phyloP scores from a whole-genome alignment of 2,113 vertebrate genomes.

The Boulengeromyrus knoepffleri region DNA sequence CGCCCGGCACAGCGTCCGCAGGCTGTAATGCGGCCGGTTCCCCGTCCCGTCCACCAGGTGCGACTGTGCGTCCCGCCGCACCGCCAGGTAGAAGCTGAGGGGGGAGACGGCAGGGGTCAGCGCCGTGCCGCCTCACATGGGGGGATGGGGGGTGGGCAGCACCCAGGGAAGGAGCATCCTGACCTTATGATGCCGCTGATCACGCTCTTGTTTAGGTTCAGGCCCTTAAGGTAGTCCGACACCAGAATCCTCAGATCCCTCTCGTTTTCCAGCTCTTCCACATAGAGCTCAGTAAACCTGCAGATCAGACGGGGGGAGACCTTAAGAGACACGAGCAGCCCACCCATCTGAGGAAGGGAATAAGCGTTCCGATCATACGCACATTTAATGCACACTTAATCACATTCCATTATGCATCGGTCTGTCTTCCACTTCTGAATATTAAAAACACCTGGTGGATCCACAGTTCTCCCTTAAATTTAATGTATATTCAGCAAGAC shows the following conservation, averaged over 20 bases:
- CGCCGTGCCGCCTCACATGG: background rate
- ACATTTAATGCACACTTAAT: background rate
- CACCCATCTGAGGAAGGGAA: background rate
- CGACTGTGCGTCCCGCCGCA: conserved; percentile 70
- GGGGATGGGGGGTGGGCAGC: background rate
- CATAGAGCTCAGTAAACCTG: conserved; percentile 92
- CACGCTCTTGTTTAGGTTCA: conserved; percentile 70
- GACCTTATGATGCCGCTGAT: conserved; percentile 89
- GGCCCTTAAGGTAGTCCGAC: conserved; percentile 79
- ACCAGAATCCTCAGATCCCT: conserved; percentile 81
- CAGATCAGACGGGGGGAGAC: background rate
- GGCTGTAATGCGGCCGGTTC: conserved; percentile 88
- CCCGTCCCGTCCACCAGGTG: conserved; percentile 83
- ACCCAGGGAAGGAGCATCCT: conserved; percentile 26
- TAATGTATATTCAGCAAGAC: background rate
- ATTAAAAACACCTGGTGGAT: background rate
- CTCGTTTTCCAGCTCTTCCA: conserved; percentile 87
- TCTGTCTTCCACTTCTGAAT: background rate
- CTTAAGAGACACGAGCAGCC: background rate
- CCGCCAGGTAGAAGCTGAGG: conserved; percentile 79
- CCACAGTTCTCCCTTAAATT: background rate
- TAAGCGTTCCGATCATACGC: too few species aligned
- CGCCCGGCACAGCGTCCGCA: conserved; percentile 87
- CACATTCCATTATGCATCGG: background rate
- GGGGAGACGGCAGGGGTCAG: conserved; percentile 23